Conservation (phyloP, 2,888 invertebrate genomes). For the Hemistola chrysoprasaria region DNA sequence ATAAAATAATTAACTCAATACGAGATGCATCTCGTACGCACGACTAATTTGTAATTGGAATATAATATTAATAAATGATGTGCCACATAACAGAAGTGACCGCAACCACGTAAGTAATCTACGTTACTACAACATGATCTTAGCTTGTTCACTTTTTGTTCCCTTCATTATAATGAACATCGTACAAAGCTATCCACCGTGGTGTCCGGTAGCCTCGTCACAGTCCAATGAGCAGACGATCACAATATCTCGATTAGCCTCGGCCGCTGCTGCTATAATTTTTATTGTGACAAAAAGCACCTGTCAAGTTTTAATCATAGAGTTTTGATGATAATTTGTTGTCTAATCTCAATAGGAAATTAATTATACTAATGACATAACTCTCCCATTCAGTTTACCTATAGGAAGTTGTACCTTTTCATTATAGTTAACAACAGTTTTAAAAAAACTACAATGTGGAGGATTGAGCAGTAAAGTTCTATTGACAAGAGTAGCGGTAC, state of each 20-base stretch:
- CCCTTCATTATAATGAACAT: constrained; percentile 8
- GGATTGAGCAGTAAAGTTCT: constrained; percentile 13
- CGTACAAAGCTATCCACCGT: constrained; percentile 42
- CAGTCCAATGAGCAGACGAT: constrained; percentile 52
- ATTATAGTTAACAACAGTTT: too few species aligned
- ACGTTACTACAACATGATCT: constrained; percentile 20
- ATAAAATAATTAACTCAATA: too few species aligned
- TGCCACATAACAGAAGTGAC: too few species aligned
- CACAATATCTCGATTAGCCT: constrained; percentile 46
- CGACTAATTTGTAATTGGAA: too few species aligned
- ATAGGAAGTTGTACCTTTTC: too few species aligned
- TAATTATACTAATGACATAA: too few species aligned
- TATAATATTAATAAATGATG: too few species aligned
- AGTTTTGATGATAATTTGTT: too few species aligned
- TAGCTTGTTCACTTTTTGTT: constrained; percentile 18
- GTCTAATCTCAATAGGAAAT: too few species aligned
- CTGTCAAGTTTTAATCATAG: constrained; percentile 3
- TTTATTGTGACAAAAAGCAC: constrained; percentile 9
- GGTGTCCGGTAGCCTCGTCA: constrained; percentile 63
- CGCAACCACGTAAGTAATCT: constrained; percentile 13
- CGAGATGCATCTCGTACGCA: too few species aligned
- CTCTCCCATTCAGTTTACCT: too few species aligned
- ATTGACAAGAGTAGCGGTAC: constrained; percentile 8
- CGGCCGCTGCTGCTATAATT: constrained; percentile 28
- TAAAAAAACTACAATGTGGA: constrained; percentile 24